These are phyloP conservation scores for Tenthredo amoena DNA, from an alignment of 2,888 invertebrate genomes.

Conservation along the genomic window DNA sequence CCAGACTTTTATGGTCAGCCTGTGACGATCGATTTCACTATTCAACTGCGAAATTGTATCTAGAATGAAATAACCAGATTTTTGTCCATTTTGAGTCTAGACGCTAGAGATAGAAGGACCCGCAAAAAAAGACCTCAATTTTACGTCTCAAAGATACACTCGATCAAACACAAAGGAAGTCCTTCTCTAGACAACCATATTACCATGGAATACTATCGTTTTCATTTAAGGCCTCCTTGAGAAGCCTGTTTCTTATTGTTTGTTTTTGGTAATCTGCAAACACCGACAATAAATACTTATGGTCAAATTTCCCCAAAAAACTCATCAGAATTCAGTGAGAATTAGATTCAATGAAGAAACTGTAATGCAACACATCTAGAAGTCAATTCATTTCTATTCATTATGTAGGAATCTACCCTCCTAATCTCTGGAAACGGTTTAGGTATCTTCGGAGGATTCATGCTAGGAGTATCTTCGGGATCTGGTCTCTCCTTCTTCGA, in stretches of 20 bases:
- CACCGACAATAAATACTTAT: neutral
- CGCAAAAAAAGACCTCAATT: neutral
- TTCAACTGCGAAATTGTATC: neutral
- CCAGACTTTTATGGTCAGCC: neutral
- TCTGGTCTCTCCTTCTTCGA: constrained; percentile 96
- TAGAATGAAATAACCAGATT: neutral
- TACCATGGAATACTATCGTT: neutral
- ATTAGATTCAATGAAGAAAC: neutral
- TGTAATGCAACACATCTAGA: neutral
- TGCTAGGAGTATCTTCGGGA: constrained; percentile 95
- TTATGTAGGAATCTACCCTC: neutral
- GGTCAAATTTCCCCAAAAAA: neutral
- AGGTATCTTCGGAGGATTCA: constrained; percentile 94
- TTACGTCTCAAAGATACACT: neutral
- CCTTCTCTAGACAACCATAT: neutral
- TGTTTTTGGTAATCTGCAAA: neutral
- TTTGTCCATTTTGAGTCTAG: neutral
- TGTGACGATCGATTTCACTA: neutral
- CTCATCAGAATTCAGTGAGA: neutral
- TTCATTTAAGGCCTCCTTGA: neutral
- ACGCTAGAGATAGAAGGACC: neutral
- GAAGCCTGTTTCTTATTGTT: neutral
- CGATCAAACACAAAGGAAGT: neutral
- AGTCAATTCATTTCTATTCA: neutral
- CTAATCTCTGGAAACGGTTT: constrained; percentile 57